Evolutionary conservation across 2,888 invertebrate genomes (phyloP), one percentile per base, ranked within the genome.

Genomic region (Drosophila mimetica): DNA sequence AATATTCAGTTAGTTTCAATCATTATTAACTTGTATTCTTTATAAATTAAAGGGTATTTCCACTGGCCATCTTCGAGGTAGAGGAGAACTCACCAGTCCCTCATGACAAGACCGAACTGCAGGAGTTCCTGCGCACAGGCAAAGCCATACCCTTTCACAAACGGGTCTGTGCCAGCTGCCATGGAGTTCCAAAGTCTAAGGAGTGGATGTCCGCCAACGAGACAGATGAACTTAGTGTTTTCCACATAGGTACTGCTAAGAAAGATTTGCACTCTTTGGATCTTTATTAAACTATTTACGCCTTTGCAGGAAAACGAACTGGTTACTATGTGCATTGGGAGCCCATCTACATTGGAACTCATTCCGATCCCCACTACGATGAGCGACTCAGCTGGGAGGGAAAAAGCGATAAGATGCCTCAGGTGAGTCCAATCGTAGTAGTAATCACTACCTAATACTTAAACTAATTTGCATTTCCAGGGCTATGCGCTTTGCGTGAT

Each of bases 381-480:
- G 97, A 98, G 91, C 93, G 97, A 88, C 94, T 98, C 70, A 97
- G 96, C 90, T 98, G 98, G 97, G 97, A 98, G 90, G 98, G 98
- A 42, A 97, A 97, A 92, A 96, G 96, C 91, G 98, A 98, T 92
- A 98, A 98, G 93, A 98, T 98, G 97, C 96, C 97, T 67, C 98
- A 98, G 95, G 97, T 97, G 91, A 90, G 76, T 64, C 6, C 1
- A 2, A 1, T 0, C 4, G 6, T 6, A 9, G 0, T 7, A 4
- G 0, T 9, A 9, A 2, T 7, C 13, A 13, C 2, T 7, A 18
- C 4, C 6, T 6, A 11, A 42, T 7, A 25, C 6, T 25, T 7
- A 47, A 25, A 7, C 7, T 18, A 2, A 18, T 11, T 11, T 4
- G 2, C 3, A 25, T 14, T 7, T 32, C 96, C 37, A 97, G 97